Evolutionary conservation across 2,888 invertebrate species (phyloP).

Genomic region (Drosophila dives): DNA sequence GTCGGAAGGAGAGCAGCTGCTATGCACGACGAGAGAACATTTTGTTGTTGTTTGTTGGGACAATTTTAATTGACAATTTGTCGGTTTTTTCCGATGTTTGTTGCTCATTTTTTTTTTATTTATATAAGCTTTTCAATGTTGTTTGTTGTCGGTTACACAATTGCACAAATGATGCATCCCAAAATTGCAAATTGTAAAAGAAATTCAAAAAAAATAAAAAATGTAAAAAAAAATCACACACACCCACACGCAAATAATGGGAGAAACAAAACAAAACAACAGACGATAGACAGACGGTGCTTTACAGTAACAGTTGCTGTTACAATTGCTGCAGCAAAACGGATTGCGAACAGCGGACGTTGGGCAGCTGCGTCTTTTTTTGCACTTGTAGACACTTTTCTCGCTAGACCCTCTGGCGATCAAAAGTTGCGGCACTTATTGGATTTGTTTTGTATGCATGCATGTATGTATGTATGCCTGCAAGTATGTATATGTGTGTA

Average conservation of each 20-base stretch:
- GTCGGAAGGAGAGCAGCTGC: slow-evolving; percentile 3
- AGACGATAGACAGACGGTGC: slow-evolving; percentile 30
- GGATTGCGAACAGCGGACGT: slow-evolving; percentile 11
- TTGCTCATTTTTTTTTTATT: slow-evolving; percentile 24
- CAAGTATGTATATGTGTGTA: not conserved
- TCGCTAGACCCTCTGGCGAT: slow-evolving; percentile 22
- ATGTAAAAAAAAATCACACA: slow-evolving; percentile 4
- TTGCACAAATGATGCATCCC: slow-evolving; percentile 41
- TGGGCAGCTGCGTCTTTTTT: slow-evolving; percentile 14
- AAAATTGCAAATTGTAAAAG: slow-evolving; percentile 32
- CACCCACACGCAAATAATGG: slow-evolving; percentile 4
- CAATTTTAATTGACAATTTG: slow-evolving; percentile 54
- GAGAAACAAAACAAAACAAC: slow-evolving; percentile 45
- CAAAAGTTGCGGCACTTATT: slow-evolving; percentile 29
- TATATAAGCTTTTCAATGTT: slow-evolving; percentile 46
- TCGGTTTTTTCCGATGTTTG: slow-evolving; percentile 38
- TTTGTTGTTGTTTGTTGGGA: slow-evolving; percentile 13
- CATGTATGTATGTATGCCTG: not conserved
- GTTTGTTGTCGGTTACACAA: slow-evolving; percentile 49
- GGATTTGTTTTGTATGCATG: slow-evolving; percentile 15
- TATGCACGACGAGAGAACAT: slow-evolving; percentile 22
- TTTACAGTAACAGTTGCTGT: slow-evolving; percentile 9
- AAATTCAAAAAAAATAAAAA: slow-evolving; percentile 10
- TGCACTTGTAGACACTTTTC: slow-evolving; percentile 64
- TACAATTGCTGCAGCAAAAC: slow-evolving; percentile 3